Evolutionary conservation across 2,113 vertebrate genomes (phyloP).

Genomic region (Laterallus jamaicensis): DNA sequence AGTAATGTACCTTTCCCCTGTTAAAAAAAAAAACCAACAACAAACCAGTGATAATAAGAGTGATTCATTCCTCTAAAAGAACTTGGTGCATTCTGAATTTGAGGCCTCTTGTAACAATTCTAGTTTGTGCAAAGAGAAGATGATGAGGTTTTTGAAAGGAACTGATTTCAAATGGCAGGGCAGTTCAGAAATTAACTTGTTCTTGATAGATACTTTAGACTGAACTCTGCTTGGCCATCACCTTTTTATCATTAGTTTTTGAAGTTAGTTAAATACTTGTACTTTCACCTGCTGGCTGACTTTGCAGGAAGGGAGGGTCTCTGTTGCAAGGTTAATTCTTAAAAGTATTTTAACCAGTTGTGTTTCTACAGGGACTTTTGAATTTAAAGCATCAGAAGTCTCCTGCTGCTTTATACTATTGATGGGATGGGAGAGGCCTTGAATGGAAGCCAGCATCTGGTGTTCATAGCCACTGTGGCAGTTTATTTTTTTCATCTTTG

Average conservation of each 20-base stretch:
- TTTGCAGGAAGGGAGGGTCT: background rate
- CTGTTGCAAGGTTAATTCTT: background rate
- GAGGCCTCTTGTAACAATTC: background rate
- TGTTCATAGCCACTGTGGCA: background rate
- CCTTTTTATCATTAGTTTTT: background rate
- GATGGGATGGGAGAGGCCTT: background rate
- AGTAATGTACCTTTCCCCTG: background rate
- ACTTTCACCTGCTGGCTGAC: background rate
- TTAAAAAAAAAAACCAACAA: background rate
- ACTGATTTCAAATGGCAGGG: background rate
- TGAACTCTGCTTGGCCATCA: background rate
- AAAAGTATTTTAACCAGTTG: background rate
- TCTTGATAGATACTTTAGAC: background rate
- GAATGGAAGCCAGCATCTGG: background rate
- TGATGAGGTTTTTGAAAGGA: background rate
- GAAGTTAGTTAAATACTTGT: background rate
- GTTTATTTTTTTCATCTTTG: conserved; percentile 29
- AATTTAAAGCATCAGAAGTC: background rate
- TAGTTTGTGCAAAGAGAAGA: background rate
- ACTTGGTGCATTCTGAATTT: background rate
- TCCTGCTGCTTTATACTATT: background rate
- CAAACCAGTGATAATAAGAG: background rate
- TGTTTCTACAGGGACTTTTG: background rate
- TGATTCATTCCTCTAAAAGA: background rate
- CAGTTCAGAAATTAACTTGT: background rate